Percentiles rank a stretch among this genome's conserved stretches.
Conservation (phyloP, 2,888 invertebrate species). For the Hermodice carunculata region DNA sequence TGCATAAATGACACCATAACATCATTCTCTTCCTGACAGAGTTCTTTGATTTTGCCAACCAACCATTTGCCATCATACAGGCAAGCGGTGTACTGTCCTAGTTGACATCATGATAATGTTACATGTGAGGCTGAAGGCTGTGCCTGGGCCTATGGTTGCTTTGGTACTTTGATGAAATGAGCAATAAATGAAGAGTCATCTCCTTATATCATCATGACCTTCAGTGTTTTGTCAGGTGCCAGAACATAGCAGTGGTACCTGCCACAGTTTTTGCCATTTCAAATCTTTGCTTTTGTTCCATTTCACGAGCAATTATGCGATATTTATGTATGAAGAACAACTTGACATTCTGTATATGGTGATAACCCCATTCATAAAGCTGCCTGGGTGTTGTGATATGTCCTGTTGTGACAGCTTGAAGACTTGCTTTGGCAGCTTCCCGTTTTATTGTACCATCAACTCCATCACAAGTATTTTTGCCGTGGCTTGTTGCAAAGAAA, state of each 20-base stretch:
- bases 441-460: background rate
- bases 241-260: too few species aligned
- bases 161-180: too few species aligned
- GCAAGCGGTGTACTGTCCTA: background rate
- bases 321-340: background rate
- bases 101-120: too few species aligned
- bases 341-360: background rate
- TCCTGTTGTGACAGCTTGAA: background rate
- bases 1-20: constrained; percentile 2
- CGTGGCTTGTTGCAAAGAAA: background rate
- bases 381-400: background rate
- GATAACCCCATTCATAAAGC: background rate
- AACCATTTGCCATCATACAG: constrained; percentile 2
- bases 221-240: too few species aligned
- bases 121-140: too few species aligned
- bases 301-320: background rate
- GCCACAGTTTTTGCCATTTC: background rate
- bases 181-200: too few species aligned
- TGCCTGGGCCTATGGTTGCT: too few species aligned
- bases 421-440: background rate
- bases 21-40: background rate
- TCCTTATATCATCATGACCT: too few species aligned
- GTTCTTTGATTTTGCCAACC: background rate
- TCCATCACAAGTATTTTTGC: background rate
- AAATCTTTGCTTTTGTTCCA: background rate